Evolutionary conservation across 2,888 invertebrate genomes (phyloP), one percentile per base, ranked within the genome.

Genomic region (Drosophila mimica): DNA sequence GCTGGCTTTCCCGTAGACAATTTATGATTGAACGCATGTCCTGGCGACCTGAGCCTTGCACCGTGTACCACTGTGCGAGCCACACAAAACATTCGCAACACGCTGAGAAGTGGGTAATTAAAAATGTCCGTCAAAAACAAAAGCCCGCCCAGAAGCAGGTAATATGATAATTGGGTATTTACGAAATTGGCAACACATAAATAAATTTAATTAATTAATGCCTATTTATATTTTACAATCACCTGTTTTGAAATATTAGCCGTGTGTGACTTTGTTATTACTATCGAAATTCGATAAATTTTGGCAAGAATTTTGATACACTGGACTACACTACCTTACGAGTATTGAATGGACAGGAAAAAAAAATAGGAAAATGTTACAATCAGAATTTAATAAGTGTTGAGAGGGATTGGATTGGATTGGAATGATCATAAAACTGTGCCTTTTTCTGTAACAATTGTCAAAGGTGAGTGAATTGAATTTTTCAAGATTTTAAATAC

Each of bases 21-120:
- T 87, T 87, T 87, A 87, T 90, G 88, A 84, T 89, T 90, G 90
- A 86, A 74, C 89, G 67, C 87, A 70, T 69, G 72, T 71, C 64
- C 73, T 66, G 66, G 20, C 48, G 33, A 52, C 46, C 63, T 34
- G 36, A 25, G 34, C 51, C 51, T n/a, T 5, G 33, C 54, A n/a
- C 3, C 34, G 36, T 40, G 38, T 60, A 28, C 40, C 67, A 54
- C 48, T 46, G 28, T 38, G 59, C 38, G 20, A 13, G 2, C 25
- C 46, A 46, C 46, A 46, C n/a, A 28, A 3, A 20, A 20, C 20
- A 8, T 15, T 28, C n/a, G 30, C 38, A 3, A 4, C 38, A n/a
- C 30, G 40, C 31, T 20, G 40, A 17, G 8, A 20, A 43, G 31
- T 20, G 31, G 43, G 11, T 43, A 57, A 57, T 57, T 40, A 43